These are phyloP conservation scores for Myotis brandtii DNA, from an alignment of 2,113 vertebrate species.

Conservation along the genomic window DNA sequence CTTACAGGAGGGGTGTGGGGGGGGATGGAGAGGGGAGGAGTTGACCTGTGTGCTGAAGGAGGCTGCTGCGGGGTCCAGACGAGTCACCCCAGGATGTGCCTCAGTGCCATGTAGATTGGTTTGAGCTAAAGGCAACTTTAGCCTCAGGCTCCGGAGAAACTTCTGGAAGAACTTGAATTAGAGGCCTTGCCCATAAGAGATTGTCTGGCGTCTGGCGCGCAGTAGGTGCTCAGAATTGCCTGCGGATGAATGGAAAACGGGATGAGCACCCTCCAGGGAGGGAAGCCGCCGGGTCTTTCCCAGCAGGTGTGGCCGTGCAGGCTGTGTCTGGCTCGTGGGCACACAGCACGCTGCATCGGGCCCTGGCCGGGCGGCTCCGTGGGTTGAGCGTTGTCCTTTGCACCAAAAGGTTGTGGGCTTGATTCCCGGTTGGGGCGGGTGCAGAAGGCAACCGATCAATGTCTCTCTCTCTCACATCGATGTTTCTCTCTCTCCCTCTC, in stretches of 20 bases:
- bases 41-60: background rate
- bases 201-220: background rate
- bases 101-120: background rate
- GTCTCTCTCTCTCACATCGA: too few relatives aligned
- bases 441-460: too few relatives aligned
- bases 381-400: too few relatives aligned
- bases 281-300: fast-evolving
- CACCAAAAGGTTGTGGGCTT: too few relatives aligned
- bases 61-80: background rate
- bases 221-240: background rate
- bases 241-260: background rate
- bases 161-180: background rate
- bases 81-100: background rate
- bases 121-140: background rate
- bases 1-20: fast-evolving
- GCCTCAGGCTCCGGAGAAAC: background rate
- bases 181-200: background rate
- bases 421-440: too few relatives aligned
- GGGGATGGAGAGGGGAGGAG: too few relatives aligned
- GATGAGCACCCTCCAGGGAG: background rate
- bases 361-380: too few relatives aligned
- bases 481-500: too few relatives aligned
- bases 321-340: background rate
- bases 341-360: fast-evolving
- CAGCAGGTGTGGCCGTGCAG: background rate